Base-by-base conservation (phyloP, 2,797 vertebrate genomes). In the Rousettus madagascariensis region DNA sequence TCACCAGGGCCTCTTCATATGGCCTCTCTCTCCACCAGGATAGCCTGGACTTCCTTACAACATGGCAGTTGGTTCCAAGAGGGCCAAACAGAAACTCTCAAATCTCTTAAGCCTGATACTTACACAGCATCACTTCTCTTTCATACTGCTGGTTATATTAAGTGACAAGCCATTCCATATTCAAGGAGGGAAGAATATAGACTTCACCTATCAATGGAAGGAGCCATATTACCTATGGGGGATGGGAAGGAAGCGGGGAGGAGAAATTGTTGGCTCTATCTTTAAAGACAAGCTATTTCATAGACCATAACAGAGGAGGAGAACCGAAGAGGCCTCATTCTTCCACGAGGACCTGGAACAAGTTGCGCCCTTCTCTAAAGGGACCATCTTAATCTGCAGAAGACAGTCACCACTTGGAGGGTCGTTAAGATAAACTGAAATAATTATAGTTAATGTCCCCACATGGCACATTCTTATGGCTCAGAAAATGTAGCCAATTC, bases 181-280 rank as follows among this genome's bases (percentile, higher is more conserved):
- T n/a, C 20, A 36, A 53, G n/a, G 7, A 7, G 9, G 2, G 8
- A 28, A 15, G n/a, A 16, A 94, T 20, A 51, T 16, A 38, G 77
- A 65, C 20, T 46, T 17, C 3, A 19, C 16, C 26, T 59, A 22
- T 46, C 2, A 16, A 9, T 36, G n/a, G 46, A 22, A 86, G 33
- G 24, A 86, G 38, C 9, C 6, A 33, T 30, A n/a, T 1, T 8
- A 61, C 15, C 71, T 30, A 5, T 3, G 24, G 6, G 6, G 13
- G 15, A 49, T 49, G 49, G 49, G 15, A 49, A 49, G 46, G 46
- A 49, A 49, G 49, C 16, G 49, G 36, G 16, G 38, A 9, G 13
- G 12, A 63, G 7, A 13, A 17, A 30, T 13, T 33, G 1, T 38
- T 12, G 3, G 17, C 4, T 2, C 6, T 3, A 13, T 11, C 28